Base-by-base conservation (phyloP, 2,797 vertebrate genomes). In the Pantherophis alleghaniensis region DNA sequence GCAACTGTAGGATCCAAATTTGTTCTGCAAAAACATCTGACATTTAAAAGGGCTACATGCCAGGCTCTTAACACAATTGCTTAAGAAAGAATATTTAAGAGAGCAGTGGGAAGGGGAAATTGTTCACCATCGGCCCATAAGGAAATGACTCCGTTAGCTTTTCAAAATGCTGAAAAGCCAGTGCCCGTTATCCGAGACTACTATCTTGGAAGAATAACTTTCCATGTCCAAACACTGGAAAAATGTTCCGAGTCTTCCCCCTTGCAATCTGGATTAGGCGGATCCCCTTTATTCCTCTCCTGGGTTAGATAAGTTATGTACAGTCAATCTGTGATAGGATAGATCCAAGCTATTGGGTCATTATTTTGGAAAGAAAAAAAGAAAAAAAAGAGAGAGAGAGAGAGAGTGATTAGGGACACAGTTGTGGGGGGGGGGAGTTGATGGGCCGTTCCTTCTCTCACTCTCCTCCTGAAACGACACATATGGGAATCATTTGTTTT, bases 401-500 rank as follows among this genome's bases (percentile, higher is more conserved):
- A 20, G 37, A 88, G 95, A 37, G 37, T 96, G 96, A 74, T 60
- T 59, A 90, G 92, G 60, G 89, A 90, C 83, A 66, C 10, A 18
- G 32, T 57, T 87, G 3, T 37, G 37, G 79, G 96, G 97, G 60
- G 60, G 61, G 1, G 18, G 59, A 24, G 18, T 24, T 28, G 51
- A 66, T 14, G 95, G 96, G 95, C 95, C 96, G 94, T 96, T 96
- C 90, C n/a, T 66, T 42, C 20, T n/a, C n/a, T 47, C 92, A 26
- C 93, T 97, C 69, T 79, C 88, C 93, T 96, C 95, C 93, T 95
- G 91, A 96, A 96, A 95, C 96, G 95, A 96, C 97, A 97, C 98
- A 98, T 97, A 96, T 97, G 98, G 97, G 96, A 97, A 94, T 96
- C 96, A 97, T 98, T 97, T 97, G 95, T 95, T 97, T 95, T 22